Percentiles rank a stretch among this genome's conserved stretches.
Conservation (phyloP, 1,140 invertebrate species). For the Chironomus striatipennis region DNA sequence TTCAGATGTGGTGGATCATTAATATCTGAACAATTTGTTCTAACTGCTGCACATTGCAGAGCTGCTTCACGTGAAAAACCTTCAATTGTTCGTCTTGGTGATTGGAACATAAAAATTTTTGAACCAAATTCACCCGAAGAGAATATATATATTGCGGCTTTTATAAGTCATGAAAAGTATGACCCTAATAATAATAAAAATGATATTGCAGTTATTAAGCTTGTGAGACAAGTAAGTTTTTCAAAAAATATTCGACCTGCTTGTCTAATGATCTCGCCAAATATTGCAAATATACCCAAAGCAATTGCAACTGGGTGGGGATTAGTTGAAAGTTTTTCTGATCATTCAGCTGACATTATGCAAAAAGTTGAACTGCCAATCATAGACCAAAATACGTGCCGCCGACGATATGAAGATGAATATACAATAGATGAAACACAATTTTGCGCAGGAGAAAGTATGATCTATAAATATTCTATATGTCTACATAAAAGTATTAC, state of each 20-base stretch:
- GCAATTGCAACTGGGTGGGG: conserved; percentile 28
- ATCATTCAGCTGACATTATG: conserved; percentile 47
- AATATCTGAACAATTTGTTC: conserved; percentile 34
- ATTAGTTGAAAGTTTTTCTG: conserved; percentile 24
- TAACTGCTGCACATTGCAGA: conserved; percentile 38
- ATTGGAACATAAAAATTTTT: background rate
- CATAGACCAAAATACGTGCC: conserved; percentile 46
- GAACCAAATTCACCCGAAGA: conserved; percentile 27
- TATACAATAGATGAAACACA: background rate
- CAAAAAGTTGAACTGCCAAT: conserved; percentile 55
- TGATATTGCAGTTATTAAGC: conserved; percentile 52
- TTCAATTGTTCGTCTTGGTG: background rate
- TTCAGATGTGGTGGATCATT: conserved; percentile 35
- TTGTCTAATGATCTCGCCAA: conserved; percentile 45
- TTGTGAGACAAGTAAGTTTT: conserved; percentile 42
- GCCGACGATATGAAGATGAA: conserved; percentile 39
- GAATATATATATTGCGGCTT: conserved; percentile 30
- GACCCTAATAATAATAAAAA: conserved; percentile 45
- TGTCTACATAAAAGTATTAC: no score
- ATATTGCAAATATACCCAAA: conserved; percentile 31
- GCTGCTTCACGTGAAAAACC: background rate
- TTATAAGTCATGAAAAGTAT: conserved; percentile 44
- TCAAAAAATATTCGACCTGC: conserved; percentile 44
- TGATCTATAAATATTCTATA: no score
- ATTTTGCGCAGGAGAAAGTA: background rate